Evolutionary conservation across 2,888 invertebrate genomes (phyloP).

Genomic region (Arge pagana): DNA sequence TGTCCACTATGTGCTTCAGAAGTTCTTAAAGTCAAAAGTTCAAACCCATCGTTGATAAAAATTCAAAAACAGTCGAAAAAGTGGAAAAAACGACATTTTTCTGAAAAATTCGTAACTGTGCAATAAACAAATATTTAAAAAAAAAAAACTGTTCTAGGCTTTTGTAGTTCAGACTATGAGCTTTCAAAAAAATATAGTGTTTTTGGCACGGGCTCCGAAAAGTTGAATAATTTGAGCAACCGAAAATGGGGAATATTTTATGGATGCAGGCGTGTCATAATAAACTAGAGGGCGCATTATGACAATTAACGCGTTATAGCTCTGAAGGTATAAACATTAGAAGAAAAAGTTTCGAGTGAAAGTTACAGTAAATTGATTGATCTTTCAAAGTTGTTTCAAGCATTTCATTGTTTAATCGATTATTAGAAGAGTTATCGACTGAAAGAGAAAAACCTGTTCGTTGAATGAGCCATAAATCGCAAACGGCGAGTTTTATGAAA

Average conservation of each 20-base stretch:
- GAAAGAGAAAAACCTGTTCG: no score
- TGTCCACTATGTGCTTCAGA: slow-evolving; percentile 9
- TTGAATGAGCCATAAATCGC: no score
- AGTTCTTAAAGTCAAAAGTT: slow-evolving; percentile 8
- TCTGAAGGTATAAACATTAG: slow-evolving; percentile 1
- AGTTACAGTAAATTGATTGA: no score
- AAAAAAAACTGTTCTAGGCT: slow-evolving; percentile 20
- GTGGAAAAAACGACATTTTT: slow-evolving; percentile 13
- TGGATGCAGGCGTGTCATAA: slow-evolving; percentile 19
- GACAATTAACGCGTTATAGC: no score
- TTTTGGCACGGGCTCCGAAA: slow-evolving; percentile 17
- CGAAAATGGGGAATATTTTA: slow-evolving; percentile 23
- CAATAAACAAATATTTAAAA: slow-evolving; percentile 21
- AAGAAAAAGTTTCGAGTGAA: no score
- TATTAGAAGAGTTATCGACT: no score
- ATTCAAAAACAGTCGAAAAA: slow-evolving; percentile 12
- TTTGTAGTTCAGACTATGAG: slow-evolving; percentile 19
- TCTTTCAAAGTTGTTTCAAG: no score
- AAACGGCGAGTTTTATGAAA: no score
- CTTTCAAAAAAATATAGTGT: slow-evolving; percentile 24
- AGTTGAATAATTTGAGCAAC: slow-evolving; percentile 25
- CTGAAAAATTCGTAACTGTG: slow-evolving; percentile 16
- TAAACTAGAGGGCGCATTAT: no score
- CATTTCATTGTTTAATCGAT: no score
- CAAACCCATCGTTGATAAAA: slow-evolving; percentile 21